Percentiles rank a stretch among this genome's conserved stretches.
Conservation (phyloP, 2,113 vertebrate species). For the Sapajus apella region DNA sequence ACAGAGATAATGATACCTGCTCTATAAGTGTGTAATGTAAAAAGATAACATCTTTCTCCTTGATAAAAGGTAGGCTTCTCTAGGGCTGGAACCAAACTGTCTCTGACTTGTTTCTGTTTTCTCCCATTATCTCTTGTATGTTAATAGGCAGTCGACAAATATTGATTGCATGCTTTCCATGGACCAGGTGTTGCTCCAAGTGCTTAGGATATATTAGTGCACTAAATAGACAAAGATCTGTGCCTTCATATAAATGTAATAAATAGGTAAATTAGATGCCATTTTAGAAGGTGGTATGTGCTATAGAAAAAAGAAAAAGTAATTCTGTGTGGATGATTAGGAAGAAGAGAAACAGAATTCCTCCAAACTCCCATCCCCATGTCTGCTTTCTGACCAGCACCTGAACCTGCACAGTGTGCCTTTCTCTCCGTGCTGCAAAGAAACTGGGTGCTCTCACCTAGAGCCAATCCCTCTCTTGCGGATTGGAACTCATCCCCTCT, state of each 20-base stretch:
- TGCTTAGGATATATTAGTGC: not conserved
- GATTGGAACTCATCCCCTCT: not conserved
- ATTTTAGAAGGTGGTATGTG: not conserved
- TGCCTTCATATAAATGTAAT: not conserved
- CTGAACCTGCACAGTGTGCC: not conserved
- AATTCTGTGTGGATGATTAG: not conserved
- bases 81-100: not conserved
- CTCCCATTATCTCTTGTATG: not conserved
- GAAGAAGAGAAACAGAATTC: not conserved
- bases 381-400: not conserved
- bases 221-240: not conserved
- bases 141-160: not conserved
- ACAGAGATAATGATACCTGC: not conserved
- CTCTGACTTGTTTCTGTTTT: not conserved
- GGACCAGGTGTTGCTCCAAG: not conserved
- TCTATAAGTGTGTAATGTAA: not conserved
- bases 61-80: not conserved
- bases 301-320: not conserved
- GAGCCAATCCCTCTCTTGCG: not conserved
- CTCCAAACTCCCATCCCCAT: not conserved
- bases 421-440: not conserved
- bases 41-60: not conserved
- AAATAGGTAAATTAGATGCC: not conserved
- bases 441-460: not conserved
- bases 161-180: not conserved